These are phyloP conservation scores for Athetis lepigone DNA, from an alignment of 2,888 invertebrate species.

Conservation along the genomic window DNA sequence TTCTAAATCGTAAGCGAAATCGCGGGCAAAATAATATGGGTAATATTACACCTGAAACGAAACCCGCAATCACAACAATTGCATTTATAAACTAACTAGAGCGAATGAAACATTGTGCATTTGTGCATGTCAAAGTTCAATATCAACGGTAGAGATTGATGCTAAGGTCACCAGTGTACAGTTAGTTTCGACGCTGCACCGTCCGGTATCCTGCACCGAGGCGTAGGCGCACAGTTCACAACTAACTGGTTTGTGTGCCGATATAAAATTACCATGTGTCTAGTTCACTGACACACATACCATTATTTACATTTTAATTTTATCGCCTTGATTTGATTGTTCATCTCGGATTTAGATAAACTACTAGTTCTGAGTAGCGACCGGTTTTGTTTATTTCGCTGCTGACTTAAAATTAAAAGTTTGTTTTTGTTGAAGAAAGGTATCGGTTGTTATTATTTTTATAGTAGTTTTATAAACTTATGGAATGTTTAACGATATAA, in stretches of 20 bases:
- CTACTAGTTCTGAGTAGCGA: background rate
- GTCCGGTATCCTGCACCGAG: constrained; percentile 53
- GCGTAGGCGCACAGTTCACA: constrained; percentile 53
- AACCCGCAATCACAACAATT: constrained; percentile 5
- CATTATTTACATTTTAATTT: constrained; percentile 60
- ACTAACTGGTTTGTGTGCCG: constrained; percentile 70
- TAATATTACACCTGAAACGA: background rate
- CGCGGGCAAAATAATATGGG: too few species aligned
- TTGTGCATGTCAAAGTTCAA: constrained; percentile 64
- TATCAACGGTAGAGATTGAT: constrained; percentile 46
- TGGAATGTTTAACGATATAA: background rate
- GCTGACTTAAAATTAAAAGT: background rate
- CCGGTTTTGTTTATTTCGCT: background rate
- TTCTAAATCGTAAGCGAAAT: too few species aligned
- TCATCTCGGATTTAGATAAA: constrained; percentile 12
- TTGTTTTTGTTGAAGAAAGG: background rate
- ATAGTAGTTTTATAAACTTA: constrained; percentile 2
- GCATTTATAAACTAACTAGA: constrained; percentile 29
- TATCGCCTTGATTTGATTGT: constrained; percentile 55
- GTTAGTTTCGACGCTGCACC: constrained; percentile 53
- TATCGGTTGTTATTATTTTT: constrained; percentile 8
- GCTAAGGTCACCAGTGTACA: constrained; percentile 62
- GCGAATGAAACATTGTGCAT: constrained; percentile 39
- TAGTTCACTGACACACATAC: constrained; percentile 75
- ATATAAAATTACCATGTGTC: constrained; percentile 70